Conservation (phyloP, 2,888 invertebrate genomes). For the Spodoptera exigua region DNA sequence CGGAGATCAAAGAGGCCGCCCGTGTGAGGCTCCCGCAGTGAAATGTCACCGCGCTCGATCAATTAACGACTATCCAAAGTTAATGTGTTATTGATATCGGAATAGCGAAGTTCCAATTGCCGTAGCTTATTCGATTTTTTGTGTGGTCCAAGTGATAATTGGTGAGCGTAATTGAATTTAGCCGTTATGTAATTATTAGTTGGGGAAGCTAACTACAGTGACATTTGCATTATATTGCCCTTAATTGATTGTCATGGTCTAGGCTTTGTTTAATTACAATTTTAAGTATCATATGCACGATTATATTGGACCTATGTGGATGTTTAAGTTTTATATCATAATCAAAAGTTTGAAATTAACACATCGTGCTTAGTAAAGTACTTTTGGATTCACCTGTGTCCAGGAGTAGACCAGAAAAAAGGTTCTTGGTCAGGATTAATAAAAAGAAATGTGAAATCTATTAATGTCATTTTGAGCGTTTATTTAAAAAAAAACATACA, state of each 20-base stretch:
- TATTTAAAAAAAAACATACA: too few species aligned
- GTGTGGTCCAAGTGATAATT: conserved; percentile 58
- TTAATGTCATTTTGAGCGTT: too few species aligned
- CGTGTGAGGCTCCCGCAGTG: conserved; percentile 78
- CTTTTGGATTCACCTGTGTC: too few species aligned
- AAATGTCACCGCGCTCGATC: conserved; percentile 88
- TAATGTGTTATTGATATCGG: conserved; percentile 83
- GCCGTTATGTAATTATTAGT: conserved; percentile 27
- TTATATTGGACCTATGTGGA: background rate
- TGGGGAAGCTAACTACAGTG: conserved; percentile 16
- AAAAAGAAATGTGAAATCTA: too few species aligned
- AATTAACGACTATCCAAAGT: conserved; percentile 82
- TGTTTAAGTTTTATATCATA: too few species aligned
- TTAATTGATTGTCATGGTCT: conserved; percentile 27
- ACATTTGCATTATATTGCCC: conserved; percentile 30
- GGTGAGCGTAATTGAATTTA: conserved; percentile 47
- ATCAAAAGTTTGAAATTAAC: too few species aligned
- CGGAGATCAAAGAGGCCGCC: conserved; percentile 79
- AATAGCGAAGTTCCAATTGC: conserved; percentile 71
- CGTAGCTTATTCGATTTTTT: conserved; percentile 72
- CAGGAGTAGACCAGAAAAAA: too few species aligned
- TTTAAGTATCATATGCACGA: background rate
- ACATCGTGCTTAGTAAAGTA: too few species aligned
- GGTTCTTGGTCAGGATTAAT: too few species aligned
- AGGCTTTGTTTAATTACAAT: conserved; percentile 7